Conservation (phyloP, 2,113 vertebrate species). For the Eleginops maclovinus region DNA sequence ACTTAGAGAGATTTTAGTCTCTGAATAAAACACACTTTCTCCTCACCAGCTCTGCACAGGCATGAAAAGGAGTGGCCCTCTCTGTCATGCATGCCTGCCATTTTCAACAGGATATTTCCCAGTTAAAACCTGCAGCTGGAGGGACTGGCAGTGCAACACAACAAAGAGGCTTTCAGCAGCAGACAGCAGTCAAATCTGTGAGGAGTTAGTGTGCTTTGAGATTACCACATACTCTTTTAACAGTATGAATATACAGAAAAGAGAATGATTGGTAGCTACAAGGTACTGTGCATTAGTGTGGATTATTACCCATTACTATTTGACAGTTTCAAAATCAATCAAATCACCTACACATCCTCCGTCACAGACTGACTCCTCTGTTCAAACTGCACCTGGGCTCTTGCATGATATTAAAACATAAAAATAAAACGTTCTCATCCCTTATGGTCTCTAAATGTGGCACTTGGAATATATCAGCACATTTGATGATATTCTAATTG, state of each 20-base stretch:
- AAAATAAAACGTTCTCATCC: not conserved
- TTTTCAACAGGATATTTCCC: conserved; percentile 48
- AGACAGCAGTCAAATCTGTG: conserved; percentile 30
- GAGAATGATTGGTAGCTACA: not conserved
- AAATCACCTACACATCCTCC: not conserved
- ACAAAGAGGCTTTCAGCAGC: conserved; percentile 41
- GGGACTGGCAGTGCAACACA: conserved; percentile 31
- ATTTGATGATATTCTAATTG: not conserved
- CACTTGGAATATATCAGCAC: not conserved
- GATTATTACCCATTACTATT: not conserved
- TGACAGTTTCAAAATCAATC: not conserved
- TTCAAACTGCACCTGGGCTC: not conserved
- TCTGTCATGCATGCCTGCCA: conserved; percentile 47
- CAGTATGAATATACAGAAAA: not conserved
- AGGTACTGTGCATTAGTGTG: not conserved
- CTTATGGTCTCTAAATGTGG: not conserved
- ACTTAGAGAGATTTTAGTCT: conserved; percentile 22
- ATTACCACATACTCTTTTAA: not conserved
- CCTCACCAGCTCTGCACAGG: conserved; percentile 26
- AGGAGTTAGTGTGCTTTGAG: not conserved
- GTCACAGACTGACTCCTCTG: not conserved
- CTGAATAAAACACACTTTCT: conserved; percentile 25
- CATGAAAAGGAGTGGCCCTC: conserved; percentile 30
- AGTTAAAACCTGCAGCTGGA: conserved; percentile 54
- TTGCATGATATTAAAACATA: not conserved